Percentiles rank a stretch among this genome's conserved stretches.
Conservation (phyloP, 2,888 invertebrate species). For the Dolichopus griseipennis region DNA sequence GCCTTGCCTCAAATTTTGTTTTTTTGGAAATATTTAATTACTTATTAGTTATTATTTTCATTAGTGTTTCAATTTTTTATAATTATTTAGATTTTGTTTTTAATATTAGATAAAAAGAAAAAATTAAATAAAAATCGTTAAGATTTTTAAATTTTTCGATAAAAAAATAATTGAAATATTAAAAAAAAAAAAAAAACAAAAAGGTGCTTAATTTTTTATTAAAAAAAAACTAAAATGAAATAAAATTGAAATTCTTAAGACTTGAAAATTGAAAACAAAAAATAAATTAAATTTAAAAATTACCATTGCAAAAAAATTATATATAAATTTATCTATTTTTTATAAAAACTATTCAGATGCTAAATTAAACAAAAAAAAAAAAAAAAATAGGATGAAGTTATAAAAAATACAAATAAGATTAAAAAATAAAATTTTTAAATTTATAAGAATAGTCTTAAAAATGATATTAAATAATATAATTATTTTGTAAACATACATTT, state of each 20-base stretch:
- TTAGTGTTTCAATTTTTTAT: not conserved
- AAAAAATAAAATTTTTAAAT: not conserved
- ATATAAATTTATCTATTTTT: not conserved
- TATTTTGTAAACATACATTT: too few relatives aligned
- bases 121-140: not conserved
- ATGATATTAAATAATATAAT: too few relatives aligned
- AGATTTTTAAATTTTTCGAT: not conserved
- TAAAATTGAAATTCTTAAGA: constrained; percentile 1
- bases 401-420: too few relatives aligned
- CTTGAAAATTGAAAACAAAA: not conserved
- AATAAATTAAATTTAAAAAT: not conserved
- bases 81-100: not conserved
- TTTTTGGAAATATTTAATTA: not conserved
- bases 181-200: not conserved
- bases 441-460: not conserved
- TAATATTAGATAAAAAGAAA: not conserved
- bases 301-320: not conserved
- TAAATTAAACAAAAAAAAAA: not conserved
- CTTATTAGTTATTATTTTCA: not conserved
- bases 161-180: not conserved
- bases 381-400: not conserved
- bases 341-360: not conserved
- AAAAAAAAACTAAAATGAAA: not conserved
- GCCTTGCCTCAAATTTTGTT: not conserved
- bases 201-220: not conserved